A percentile compares a stretch with the other conserved stretches of the same genome.
phyloP scores from a whole-genome alignment of 1,140 invertebrate genomes.

The Philopotamus ludificatus region DNA sequence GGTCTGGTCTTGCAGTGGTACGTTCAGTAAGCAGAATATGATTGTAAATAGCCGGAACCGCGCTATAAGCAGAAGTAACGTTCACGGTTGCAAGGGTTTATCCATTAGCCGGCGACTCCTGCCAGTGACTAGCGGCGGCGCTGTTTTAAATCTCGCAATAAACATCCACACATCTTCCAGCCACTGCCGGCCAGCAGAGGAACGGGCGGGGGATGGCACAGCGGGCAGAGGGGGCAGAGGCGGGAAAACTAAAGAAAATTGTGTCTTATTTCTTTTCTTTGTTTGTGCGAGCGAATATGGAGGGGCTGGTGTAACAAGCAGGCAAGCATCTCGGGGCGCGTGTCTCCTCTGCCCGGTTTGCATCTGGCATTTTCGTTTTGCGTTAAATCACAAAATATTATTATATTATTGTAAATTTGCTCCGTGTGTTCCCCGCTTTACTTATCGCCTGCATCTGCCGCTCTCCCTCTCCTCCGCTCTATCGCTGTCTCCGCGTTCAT shows the following conservation, averaged over 20 bases:
- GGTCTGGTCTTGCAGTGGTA: no score
- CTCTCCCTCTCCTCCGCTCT: no score
- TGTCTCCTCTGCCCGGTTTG: conserved; percentile 37
- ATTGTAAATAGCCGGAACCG: neutral
- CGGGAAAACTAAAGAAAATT: conserved; percentile 6
- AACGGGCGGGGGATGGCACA: neutral
- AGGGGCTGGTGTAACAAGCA: no score
- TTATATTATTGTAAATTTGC: conserved; percentile 38
- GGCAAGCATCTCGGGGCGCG: conserved; percentile 1
- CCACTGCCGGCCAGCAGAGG: neutral
- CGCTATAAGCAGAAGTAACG: conserved; percentile 19
- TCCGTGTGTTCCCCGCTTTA: conserved; percentile 27
- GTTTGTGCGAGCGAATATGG: neutral
- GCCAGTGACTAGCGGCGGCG: conserved; percentile 1
- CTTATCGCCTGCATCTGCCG: conserved; percentile 18
- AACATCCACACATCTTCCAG: neutral
- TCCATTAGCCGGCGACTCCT: conserved; percentile 21
- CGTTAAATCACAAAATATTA: conserved; percentile 41
- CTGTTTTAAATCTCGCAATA: conserved; percentile 26
- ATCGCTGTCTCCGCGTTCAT: no score
- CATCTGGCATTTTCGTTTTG: conserved; percentile 41
- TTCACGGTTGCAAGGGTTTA: conserved; percentile 14
- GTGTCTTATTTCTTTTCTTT: conserved; percentile 33
- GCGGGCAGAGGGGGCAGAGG: conserved; percentile 2
- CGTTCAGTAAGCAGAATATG: neutral